A percentile compares a stretch with the other conserved stretches of the same genome.
These are phyloP conservation scores for Pachypanchax playfairii DNA, from an alignment of 2,113 vertebrate species.

Conservation along the genomic window DNA sequence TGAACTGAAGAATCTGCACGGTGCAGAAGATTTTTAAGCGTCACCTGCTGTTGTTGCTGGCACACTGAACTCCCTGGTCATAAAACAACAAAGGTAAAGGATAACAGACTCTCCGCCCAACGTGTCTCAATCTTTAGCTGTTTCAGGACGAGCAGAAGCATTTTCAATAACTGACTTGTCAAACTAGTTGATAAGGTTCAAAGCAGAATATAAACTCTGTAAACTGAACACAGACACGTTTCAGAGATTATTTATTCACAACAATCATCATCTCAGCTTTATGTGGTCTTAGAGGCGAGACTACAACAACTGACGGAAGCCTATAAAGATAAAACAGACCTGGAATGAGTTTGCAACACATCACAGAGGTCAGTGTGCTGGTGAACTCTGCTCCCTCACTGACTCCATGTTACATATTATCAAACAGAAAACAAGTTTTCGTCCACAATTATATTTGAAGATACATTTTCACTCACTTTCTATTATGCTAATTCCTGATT, in stretches of 20 bases:
- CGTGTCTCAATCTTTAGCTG: background rate
- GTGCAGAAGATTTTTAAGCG: constrained; percentile 14
- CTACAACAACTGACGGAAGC: background rate
- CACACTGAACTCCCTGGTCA: constrained; percentile 10
- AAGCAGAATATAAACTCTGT: background rate
- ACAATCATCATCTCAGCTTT: background rate
- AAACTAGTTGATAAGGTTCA: background rate
- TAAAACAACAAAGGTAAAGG: constrained; percentile 34
- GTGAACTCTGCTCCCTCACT: background rate
- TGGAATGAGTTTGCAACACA: constrained; percentile 6
- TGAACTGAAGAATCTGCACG: background rate
- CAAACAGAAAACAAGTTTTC: constrained; percentile 58
- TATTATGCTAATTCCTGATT: too few relatives aligned
- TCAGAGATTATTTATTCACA: background rate
- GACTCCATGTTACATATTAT: background rate
- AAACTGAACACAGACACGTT: background rate
- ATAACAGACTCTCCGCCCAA: background rate
- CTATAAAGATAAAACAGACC: constrained; percentile 32
- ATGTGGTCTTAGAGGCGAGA: background rate
- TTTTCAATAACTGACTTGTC: too few relatives aligned
- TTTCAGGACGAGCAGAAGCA: background rate
- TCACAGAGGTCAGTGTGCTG: background rate
- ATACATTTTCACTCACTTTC: too few relatives aligned
- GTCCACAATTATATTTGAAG: constrained; percentile 59
- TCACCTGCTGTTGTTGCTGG: background rate